A percentile compares a stretch with the other conserved stretches of the same genome.
phyloP scores from a whole-genome alignment of 2,888 invertebrate genomes.

The Andrena praecox region DNA sequence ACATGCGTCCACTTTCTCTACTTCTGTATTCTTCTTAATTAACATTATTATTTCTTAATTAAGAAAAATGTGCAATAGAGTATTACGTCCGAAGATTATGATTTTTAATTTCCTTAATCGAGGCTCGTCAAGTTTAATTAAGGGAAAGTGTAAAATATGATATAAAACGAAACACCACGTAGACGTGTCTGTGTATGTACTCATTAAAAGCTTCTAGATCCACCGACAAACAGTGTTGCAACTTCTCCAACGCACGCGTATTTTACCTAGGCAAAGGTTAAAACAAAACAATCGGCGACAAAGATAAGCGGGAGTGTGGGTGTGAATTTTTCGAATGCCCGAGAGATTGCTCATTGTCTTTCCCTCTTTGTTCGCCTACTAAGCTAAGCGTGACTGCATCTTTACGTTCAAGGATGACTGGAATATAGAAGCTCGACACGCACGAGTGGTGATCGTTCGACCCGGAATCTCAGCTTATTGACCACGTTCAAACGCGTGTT shows the following conservation, averaged over 20 bases:
- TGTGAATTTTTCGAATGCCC: constrained; percentile 66
- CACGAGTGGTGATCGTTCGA: constrained; percentile 58
- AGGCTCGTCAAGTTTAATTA: constrained; percentile 13
- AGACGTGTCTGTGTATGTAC: too few species aligned
- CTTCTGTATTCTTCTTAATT: not conserved
- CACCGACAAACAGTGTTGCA: constrained; percentile 12
- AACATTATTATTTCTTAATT: constrained; percentile 2
- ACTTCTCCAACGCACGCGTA: not conserved
- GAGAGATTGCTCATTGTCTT: constrained; percentile 65
- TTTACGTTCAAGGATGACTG: constrained; percentile 74
- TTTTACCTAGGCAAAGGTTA: constrained; percentile 17
- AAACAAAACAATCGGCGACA: constrained; percentile 49
- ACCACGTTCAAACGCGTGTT: constrained; percentile 18
- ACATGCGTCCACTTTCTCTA: constrained; percentile 13
- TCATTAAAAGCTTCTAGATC: constrained; percentile 1
- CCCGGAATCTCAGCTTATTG: constrained; percentile 36
- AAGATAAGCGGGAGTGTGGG: constrained; percentile 61
- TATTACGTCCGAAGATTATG: not conserved
- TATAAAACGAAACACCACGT: constrained; percentile 1
- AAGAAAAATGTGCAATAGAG: constrained; percentile 8
- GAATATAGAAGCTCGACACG: constrained; percentile 61
- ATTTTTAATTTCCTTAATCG: not conserved
- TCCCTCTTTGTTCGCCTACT: constrained; percentile 59
- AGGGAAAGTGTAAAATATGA: constrained; percentile 1
- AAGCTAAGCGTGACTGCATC: constrained; percentile 65